phyloP scores from a whole-genome alignment of 2,113 vertebrate species.

The Chlamydotis undulata region DNA sequence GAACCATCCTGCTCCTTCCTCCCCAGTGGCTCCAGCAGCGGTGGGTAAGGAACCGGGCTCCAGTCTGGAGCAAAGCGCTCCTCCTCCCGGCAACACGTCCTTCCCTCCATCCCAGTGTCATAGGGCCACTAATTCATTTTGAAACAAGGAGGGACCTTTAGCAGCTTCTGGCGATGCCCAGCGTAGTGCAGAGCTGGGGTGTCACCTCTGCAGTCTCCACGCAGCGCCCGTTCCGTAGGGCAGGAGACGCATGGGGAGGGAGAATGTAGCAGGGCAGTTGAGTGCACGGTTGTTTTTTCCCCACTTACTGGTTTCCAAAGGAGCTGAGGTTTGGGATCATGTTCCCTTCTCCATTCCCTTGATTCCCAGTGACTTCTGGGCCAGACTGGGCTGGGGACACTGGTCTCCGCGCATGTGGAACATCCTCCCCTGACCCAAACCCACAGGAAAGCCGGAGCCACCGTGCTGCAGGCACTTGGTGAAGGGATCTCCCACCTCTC shows the following conservation, averaged over 20 bases:
- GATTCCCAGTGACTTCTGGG: not conserved
- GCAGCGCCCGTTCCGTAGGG: rapidly evolving
- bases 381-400: not conserved
- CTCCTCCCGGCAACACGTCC: not conserved
- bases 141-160: not conserved
- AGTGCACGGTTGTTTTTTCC: not conserved
- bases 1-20: not conserved
- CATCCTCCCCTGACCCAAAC: not conserved
- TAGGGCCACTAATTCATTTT: not conserved
- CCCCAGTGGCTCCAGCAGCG: not conserved
- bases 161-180: not conserved
- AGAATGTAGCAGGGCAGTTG: rapidly evolving
- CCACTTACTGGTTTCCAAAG: not conserved
- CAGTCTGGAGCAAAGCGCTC: not conserved
- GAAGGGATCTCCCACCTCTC: not conserved
- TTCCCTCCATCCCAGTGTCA: not conserved
- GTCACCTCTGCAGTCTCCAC: not conserved
- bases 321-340: not conserved
- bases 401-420: rapidly evolving
- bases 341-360: not conserved
- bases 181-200: not conserved
- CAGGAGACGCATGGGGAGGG: rapidly evolving
- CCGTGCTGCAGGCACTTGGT: rapidly evolving
- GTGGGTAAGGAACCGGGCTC: not conserved
- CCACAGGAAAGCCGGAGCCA: not conserved